phyloP scores from a whole-genome alignment of 2,888 invertebrate genomes.

The Melipona beecheii region DNA sequence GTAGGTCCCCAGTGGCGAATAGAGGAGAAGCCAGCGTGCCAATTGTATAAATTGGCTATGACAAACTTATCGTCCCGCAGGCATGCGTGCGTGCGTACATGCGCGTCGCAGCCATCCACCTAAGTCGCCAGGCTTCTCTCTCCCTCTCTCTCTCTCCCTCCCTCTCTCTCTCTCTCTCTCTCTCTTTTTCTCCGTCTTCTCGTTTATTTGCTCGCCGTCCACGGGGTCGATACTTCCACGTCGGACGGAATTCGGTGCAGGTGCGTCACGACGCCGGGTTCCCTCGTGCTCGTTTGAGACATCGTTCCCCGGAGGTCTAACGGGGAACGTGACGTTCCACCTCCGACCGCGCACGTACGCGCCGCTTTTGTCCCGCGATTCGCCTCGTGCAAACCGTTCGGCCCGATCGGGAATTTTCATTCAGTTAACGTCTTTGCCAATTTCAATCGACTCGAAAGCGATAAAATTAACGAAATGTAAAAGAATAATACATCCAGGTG shows the following conservation, averaged over 20 bases:
- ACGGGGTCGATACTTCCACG: slow-evolving; percentile 71
- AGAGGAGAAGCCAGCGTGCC: slow-evolving; percentile 72
- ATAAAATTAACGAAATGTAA: too few relatives aligned
- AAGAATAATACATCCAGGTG: too few relatives aligned
- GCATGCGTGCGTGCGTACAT: slow-evolving; percentile 33
- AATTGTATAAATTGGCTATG: slow-evolving; percentile 84
- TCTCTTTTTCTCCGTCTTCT: background rate
- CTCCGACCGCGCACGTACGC: slow-evolving; percentile 73
- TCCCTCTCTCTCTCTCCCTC: slow-evolving; percentile 50
- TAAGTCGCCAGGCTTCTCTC: slow-evolving; percentile 37
- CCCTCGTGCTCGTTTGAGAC: slow-evolving; percentile 83
- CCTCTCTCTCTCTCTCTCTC: slow-evolving; percentile 37
- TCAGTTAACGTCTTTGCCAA: too few relatives aligned
- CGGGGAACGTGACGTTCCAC: slow-evolving; percentile 79
- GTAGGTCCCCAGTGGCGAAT: slow-evolving; percentile 82
- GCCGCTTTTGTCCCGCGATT: slow-evolving; percentile 70
- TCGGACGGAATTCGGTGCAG: slow-evolving; percentile 68
- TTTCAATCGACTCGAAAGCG: too few relatives aligned
- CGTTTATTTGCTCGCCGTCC: background rate
- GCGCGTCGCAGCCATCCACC: slow-evolving; percentile 46
- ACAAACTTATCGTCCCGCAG: slow-evolving; percentile 81
- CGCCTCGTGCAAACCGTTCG: slow-evolving; percentile 56
- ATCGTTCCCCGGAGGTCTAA: slow-evolving; percentile 80
- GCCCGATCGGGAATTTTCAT: too few relatives aligned
- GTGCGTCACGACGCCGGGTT: slow-evolving; percentile 69